A percentile compares a stretch with the other conserved stretches of the same genome.
Evolutionary conservation across 2,797 vertebrate species (phyloP).

Genomic region (Gallinago solitaria): DNA sequence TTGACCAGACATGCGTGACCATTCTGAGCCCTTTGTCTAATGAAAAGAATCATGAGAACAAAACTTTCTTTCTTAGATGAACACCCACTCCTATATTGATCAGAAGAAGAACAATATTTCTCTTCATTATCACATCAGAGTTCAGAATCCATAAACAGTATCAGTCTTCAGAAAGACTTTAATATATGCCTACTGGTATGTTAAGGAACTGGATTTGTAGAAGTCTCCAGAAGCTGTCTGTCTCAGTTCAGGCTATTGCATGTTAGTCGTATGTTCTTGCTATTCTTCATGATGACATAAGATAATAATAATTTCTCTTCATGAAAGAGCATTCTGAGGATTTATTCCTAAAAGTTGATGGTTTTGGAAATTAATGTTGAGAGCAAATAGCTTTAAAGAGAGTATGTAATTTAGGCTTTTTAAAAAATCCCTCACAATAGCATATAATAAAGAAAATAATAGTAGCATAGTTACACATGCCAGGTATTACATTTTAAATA

Average conservation of each 20-base stretch:
- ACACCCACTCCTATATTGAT: not conserved
- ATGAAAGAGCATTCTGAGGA: not conserved
- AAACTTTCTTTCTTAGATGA: not conserved
- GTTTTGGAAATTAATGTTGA: not conserved
- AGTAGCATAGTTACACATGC: not conserved
- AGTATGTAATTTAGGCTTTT: not conserved
- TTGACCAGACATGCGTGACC: rapidly evolving
- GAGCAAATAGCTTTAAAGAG: not conserved
- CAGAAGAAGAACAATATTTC: not conserved
- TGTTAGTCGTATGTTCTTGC: not conserved
- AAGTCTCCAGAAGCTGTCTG: not conserved
- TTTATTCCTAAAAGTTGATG: not conserved
- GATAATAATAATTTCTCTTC: not conserved
- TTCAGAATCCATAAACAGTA: not conserved
- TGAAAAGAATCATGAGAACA: not conserved
- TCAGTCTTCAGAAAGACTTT: not conserved
- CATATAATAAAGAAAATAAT: not conserved
- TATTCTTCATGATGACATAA: not conserved
- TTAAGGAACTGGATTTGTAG: not conserved
- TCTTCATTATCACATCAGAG: not conserved
- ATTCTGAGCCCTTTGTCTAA: not conserved
- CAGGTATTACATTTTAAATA: not conserved
- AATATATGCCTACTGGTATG: rapidly evolving
- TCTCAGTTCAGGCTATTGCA: not conserved
- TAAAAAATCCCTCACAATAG: not conserved